Evolutionary conservation across 2,888 invertebrate genomes (phyloP), one percentile per base, ranked within the genome.

Genomic region (Diabrotica balteata): DNA sequence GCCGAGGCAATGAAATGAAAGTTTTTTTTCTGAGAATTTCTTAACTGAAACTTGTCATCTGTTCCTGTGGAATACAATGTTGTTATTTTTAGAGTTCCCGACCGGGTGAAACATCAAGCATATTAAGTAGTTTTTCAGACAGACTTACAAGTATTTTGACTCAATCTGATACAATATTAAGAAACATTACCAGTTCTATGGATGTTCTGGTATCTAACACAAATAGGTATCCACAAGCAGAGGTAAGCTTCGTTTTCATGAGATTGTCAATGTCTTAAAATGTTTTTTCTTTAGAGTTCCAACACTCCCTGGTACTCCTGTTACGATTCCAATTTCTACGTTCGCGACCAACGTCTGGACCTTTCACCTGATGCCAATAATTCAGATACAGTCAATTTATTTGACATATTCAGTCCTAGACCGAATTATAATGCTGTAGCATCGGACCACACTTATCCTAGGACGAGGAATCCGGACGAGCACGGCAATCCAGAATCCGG

Each of bases 401-500:
- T 53, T 59, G 65, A 69, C 46, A 42, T 62, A 43, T 59, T 63
- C 51, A 53, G 58, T 8, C 11, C 49, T 5, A 50, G 58, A n/a
- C 59, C 57, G 0, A 51, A 60, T 32, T 59, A 70, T 47, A 70
- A 71, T 32, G 76, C 78, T 0, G 76, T 80, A 1, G 77, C 79
- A 17, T 76, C 83, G 1, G 84, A 84, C 73, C 83, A 84, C 68
- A 84, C 83, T 7, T 84, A 84, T 66, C 80, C 79, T 2, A 69
- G 80, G 42, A 77, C 77, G 66, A 78, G 78, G 6, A 32, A 32
- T 32, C 77, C 75, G 42, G 63, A 68, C 42, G 69, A 69, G 9
- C 58, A 59, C 11, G 47, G 55, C 32, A 17, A 17, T 4, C 57
- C 49, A 9, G 65, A 58, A 7, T 9, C 59, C 43, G 51, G 53